Base-by-base conservation (phyloP, 1,140 invertebrate genomes). In the Nylanderia fulva region DNA sequence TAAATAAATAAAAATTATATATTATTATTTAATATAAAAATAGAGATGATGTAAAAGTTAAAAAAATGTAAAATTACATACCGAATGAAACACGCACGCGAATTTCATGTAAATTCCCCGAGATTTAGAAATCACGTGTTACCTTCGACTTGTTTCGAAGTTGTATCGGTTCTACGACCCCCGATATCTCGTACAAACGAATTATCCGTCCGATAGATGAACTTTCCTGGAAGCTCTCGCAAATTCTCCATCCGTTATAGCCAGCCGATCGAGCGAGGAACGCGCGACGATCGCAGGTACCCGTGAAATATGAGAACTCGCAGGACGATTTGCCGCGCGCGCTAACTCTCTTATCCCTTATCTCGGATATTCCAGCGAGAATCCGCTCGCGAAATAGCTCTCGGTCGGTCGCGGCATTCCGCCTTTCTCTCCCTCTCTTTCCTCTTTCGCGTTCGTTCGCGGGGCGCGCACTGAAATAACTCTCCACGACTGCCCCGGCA, bases 401-500 rank as follows among this genome's bases (percentile, higher is more conserved):
- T 42, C 74, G 39, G 74, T 56, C 15, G 42, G 11, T 33, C 52
- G n/a, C 15, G 39, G 27, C 36, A 68, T 66, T 39, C 11, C 60
- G 52, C 42, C 15, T 45, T 13, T 7, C 6, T 52, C 15, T 11
- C 15, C 27, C 27, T 42, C 60, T 8, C 64, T 13, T 15, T 52
- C 68, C 56, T 29, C 21, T 42, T 15, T 21, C 66, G 42, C 42
- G 68, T 15, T 21, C 60, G 58, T 54, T 66, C 64, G 79, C 42
- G 77, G 29, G 48, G 42, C 75, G 29, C 61, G 24, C 60, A 71
- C 87, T 80, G 79, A 89, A 89, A 89, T 89, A 89, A 84, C 88
- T 76, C 61, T 79, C 72, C 61, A 52, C 87, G 68, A 84, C 87
- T 80, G 85, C 74, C 88, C 75, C 88, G 88, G 74, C 87, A 89